Conservation (phyloP, 53 echinoderm and acorn worm species). For the Luidia sarsii region DNA sequence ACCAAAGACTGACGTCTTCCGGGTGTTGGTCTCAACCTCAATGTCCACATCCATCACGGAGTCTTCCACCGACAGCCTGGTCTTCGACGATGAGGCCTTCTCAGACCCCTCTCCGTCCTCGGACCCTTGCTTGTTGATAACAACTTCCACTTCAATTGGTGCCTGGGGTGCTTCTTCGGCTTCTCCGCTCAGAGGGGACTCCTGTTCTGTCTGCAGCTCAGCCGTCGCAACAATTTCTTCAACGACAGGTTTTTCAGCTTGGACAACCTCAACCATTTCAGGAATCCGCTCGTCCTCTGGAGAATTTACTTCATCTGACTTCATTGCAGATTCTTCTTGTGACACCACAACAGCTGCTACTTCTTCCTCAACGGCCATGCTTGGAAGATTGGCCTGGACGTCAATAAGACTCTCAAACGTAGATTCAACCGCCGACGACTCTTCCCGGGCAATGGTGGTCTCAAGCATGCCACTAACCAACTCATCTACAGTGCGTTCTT, state of each 20-base stretch:
- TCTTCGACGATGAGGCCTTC: slow-evolving; percentile 3
- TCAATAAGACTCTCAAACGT: too few relatives aligned
- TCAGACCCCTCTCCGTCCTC: slow-evolving; percentile 6
- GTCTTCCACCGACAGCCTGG: slow-evolving; percentile 36
- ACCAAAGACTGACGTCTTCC: slow-evolving; percentile 26
- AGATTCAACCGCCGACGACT: too few relatives aligned
- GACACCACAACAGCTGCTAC: slow-evolving; percentile 4
- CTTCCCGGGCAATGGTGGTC: too few relatives aligned
- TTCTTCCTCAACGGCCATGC: slow-evolving; percentile 18
- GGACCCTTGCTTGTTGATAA: slow-evolving; percentile 28
- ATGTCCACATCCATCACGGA: slow-evolving; percentile 34
- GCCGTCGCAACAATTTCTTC: too few relatives aligned
- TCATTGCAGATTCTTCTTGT: slow-evolving; percentile 35
- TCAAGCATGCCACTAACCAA: too few relatives aligned
- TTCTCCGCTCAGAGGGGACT: too few relatives aligned
- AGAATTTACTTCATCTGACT: background rate
- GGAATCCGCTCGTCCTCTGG: background rate
- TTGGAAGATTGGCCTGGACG: too few relatives aligned
- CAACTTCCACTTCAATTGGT: slow-evolving; percentile 27
- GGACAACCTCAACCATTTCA: background rate
- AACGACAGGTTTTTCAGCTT: background rate
- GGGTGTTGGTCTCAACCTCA: slow-evolving; percentile 9
- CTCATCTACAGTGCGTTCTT: too few relatives aligned
- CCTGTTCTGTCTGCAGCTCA: too few relatives aligned
- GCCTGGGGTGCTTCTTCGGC: slow-evolving; percentile 1